phyloP scores from a whole-genome alignment of 2,113 vertebrate species.

The Speoplatyrhinus poulsoni region DNA sequence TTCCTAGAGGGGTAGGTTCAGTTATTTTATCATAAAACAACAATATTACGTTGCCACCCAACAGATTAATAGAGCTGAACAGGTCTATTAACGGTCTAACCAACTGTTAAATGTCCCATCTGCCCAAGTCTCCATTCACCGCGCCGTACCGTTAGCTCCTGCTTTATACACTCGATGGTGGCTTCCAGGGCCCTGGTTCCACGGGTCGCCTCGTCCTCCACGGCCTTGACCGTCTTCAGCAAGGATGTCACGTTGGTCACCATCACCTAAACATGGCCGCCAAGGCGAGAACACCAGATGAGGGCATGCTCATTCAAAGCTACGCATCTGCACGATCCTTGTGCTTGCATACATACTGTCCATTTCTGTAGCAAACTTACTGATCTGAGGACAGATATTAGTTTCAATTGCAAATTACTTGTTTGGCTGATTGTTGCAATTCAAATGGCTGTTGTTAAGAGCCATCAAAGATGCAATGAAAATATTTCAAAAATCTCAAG shows the following conservation, averaged over 20 bases:
- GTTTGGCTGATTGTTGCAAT: no score
- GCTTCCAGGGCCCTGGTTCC: conserved; percentile 96
- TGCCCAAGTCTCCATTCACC: not conserved
- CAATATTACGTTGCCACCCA: no score
- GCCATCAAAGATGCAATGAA: no score
- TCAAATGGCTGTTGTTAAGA: no score
- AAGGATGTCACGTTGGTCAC: conserved; percentile 98
- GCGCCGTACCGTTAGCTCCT: conserved; percentile 87
- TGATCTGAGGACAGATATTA: not conserved
- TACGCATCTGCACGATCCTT: not conserved
- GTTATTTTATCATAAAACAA: no score
- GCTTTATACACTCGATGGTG: conserved; percentile 96
- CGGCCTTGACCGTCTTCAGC: conserved; percentile 97
- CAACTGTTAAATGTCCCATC: not conserved
- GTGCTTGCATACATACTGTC: no score
- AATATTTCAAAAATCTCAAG: no score
- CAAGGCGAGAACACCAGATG: not conserved
- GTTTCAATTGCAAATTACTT: no score
- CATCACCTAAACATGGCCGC: conserved; percentile 84
- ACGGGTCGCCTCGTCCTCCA: conserved; percentile 96
- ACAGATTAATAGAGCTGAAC: not conserved
- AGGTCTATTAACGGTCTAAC: not conserved
- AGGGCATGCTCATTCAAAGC: not conserved
- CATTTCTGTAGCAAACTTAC: no score
- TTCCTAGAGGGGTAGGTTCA: no score